Percentiles rank a stretch among this genome's conserved stretches.
These are phyloP conservation scores for Odobenus rosmarus DNA, from an alignment of 2,113 vertebrate species.

Conservation along the genomic window DNA sequence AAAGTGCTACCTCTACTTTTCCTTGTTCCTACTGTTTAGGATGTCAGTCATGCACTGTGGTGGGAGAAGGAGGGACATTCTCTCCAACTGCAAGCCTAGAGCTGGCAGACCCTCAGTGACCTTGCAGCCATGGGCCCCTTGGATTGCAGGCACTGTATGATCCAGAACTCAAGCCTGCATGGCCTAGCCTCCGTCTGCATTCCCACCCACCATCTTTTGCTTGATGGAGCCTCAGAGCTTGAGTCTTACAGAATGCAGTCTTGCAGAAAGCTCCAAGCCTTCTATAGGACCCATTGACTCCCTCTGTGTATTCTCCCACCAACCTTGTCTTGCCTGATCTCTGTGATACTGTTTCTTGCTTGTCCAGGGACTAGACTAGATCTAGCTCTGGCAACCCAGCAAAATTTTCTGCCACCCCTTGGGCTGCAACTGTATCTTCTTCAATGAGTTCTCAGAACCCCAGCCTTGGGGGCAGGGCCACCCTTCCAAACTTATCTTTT, in stretches of 20 bases:
- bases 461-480: accelerated
- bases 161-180: not conserved
- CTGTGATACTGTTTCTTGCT: not conserved
- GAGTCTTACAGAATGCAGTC: not conserved
- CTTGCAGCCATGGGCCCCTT: not conserved
- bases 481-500: not conserved
- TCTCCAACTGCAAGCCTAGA: not conserved
- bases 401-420: not conserved
- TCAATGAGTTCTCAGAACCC: not conserved
- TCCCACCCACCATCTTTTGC: not conserved
- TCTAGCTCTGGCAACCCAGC: not conserved
- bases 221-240: not conserved
- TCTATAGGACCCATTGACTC: not conserved
- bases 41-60: not conserved
- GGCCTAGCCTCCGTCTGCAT: not conserved
- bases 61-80: accelerated
- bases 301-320: not conserved
- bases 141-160: not conserved
- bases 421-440: not conserved
- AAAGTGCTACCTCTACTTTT: not conserved
- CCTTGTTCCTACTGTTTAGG: not conserved
- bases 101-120: not conserved
- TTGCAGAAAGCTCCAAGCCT: not conserved
- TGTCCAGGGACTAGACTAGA: not conserved
- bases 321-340: not conserved